phyloP scores from a whole-genome alignment of 2,797 vertebrate species.

The Chanos chanos region DNA sequence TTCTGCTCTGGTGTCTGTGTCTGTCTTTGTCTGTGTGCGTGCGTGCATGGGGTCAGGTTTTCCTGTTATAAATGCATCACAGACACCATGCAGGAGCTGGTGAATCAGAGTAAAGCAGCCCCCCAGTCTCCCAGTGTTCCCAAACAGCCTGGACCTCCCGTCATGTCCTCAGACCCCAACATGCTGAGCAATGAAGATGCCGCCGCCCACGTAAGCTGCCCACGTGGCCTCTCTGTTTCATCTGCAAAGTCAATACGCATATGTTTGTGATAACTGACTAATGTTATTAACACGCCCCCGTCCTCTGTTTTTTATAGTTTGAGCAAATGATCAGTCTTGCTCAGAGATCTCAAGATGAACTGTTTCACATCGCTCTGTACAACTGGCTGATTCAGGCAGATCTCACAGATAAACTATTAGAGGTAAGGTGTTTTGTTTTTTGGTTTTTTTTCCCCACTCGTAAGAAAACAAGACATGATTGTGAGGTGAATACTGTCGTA shows the following conservation, averaged over 20 bases:
- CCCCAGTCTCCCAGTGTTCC: slow-evolving; percentile 98
- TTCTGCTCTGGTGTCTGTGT: background rate
- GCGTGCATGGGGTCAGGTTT: too few relatives aligned
- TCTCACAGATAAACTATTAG: slow-evolving; percentile 89
- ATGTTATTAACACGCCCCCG: background rate
- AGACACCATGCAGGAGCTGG: slow-evolving; percentile 95
- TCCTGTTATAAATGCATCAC: slow-evolving; percentile 95
- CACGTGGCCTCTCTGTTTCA: background rate
- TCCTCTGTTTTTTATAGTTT: slow-evolving; percentile 69
- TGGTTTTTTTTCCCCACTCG: background rate
- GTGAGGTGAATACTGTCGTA: background rate
- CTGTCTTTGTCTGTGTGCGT: slow-evolving; percentile 12
- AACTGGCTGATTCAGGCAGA: slow-evolving; percentile 97
- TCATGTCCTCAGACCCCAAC: slow-evolving; percentile 94
- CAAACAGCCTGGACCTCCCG: slow-evolving; percentile 93
- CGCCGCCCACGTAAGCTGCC: slow-evolving; percentile 84
- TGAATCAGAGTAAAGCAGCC: slow-evolving; percentile 96
- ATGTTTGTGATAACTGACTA: background rate
- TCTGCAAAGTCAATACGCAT: background rate
- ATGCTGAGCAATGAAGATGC: slow-evolving; percentile 99
- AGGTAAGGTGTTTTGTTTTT: slow-evolving; percentile 70
- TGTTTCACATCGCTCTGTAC: slow-evolving; percentile 96
- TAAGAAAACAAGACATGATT: background rate
- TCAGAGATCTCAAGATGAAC: slow-evolving; percentile 91
- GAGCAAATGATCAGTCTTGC: slow-evolving; percentile 92